Evolutionary conservation across 2,797 vertebrate genomes (phyloP), one percentile per base, ranked within the genome.

Genomic region (Pseudopleuronectes americanus): DNA sequence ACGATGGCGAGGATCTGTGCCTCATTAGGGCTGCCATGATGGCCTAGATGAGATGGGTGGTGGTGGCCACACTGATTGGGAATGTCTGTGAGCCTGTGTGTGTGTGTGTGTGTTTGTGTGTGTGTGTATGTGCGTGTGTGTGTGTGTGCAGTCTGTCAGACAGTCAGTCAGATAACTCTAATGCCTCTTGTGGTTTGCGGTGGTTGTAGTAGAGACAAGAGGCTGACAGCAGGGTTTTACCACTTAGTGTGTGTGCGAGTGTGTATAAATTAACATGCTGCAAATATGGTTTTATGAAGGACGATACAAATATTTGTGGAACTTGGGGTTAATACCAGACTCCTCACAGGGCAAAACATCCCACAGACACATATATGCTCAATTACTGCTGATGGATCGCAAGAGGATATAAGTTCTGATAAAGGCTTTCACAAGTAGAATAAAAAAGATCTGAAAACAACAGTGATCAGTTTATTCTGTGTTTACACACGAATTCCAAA

Each of bases 1-100:
- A 75, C 38, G 8, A 75, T 41, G 23, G 52, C 10, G 41, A 41
- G 76, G 80, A 88, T 90, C 91, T 90, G 91, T 85, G 83, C 84
- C 80, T 84, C 87, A 92, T 93, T 90, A 92, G 84, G 84, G 78
- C 82, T 80, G 68, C 75, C 66, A 57, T 76, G 87, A 89, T 84
- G 85, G 78, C 85, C 75, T n/a, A 73, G 68, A 84, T 88, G 76
- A 69, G 79, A 84, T 71, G 66, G 80, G 70, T 82, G 81, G 79
- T 71, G 79, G 79, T 76, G 68, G 72, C 76, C 61, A 66, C 76
- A 12, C 77, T 83, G 80, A 87, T 85, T 84, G 68, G 53, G 71
- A 84, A 77, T 86, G 79, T 86, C 58, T 87, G 84, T 61, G 71
- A 54, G 65, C 47, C 38, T n/a, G 43, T 43, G 21, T 51, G 49